These are phyloP conservation scores for Hippocampus abdominalis DNA, from an alignment of 2,113 vertebrate species.

Conservation along the genomic window DNA sequence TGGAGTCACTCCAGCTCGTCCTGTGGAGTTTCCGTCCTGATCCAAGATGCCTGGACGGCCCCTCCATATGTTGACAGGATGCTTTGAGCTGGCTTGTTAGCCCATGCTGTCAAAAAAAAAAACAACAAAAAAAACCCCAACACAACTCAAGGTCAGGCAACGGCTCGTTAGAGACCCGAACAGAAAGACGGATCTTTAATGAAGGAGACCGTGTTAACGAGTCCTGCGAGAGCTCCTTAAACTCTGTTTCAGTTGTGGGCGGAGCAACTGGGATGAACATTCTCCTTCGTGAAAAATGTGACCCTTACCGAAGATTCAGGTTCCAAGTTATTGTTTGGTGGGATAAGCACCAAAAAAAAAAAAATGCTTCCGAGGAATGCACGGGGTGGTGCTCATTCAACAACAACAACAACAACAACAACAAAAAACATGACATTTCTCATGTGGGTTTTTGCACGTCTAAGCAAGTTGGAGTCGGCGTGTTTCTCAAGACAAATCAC, in stretches of 20 bases:
- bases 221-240: conserved; percentile 13
- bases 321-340: too few species aligned
- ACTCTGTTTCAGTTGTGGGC: background rate
- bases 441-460: too few species aligned
- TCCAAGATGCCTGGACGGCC: conserved; percentile 31
- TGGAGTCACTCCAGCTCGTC: conserved; percentile 44
- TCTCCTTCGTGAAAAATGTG: background rate
- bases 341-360: too few species aligned
- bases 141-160: conserved; percentile 54
- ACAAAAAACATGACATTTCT: too few species aligned
- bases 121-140: background rate
- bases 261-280: background rate
- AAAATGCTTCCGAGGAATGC: too few species aligned
- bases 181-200: conserved; percentile 24
- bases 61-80: conserved; percentile 55
- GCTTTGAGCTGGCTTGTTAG: conserved; percentile 34
- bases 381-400: too few species aligned
- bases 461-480: too few species aligned
- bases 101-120: conserved; percentile 43
- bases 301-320: too few species aligned
- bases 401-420: too few species aligned
- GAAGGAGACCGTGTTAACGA: conserved; percentile 20
- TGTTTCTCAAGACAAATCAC: background rate
- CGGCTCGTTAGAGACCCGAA: conserved; percentile 34
- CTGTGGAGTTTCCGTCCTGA: conserved; percentile 25